These are phyloP conservation scores for Poecilia wingei DNA, from an alignment of 2,797 vertebrate species.

Conservation along the genomic window DNA sequence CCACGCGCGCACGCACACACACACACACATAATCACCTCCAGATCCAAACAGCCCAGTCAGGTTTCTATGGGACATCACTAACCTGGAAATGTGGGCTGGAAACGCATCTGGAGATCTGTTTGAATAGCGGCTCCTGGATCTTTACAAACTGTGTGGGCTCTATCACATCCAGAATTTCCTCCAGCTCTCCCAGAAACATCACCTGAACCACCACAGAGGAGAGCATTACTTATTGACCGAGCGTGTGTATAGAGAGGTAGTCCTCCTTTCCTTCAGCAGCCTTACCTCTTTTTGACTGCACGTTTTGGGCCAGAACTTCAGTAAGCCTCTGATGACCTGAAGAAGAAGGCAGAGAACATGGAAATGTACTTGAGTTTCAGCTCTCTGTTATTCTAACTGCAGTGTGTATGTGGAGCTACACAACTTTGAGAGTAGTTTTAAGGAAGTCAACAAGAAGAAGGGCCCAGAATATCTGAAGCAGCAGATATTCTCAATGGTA, in stretches of 20 bases:
- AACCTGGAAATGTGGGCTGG: slow-evolving; percentile 99
- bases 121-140: slow-evolving; percentile 99
- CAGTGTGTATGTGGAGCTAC: background rate
- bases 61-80: background rate
- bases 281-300: slow-evolving; percentile 98
- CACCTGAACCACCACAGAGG: slow-evolving; percentile 77
- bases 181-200: slow-evolving; percentile 98
- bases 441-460: background rate
- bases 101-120: slow-evolving; percentile 98
- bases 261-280: accelerated
- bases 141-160: slow-evolving; percentile 97
- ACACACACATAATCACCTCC: background rate
- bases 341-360: slow-evolving; percentile 13
- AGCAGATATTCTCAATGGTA: background rate
- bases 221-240: background rate
- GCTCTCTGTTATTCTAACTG: background rate
- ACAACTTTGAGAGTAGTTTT: background rate
- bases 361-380: background rate
- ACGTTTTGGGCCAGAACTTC: slow-evolving; percentile 99
- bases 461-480: background rate
- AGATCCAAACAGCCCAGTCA: slow-evolving; percentile 7
- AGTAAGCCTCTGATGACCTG: slow-evolving; percentile 98
- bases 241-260: background rate
- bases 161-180: slow-evolving; percentile 98
- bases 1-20: background rate